Base-by-base conservation (phyloP, 2,888 invertebrate species). In the Isotomurus palustris region DNA sequence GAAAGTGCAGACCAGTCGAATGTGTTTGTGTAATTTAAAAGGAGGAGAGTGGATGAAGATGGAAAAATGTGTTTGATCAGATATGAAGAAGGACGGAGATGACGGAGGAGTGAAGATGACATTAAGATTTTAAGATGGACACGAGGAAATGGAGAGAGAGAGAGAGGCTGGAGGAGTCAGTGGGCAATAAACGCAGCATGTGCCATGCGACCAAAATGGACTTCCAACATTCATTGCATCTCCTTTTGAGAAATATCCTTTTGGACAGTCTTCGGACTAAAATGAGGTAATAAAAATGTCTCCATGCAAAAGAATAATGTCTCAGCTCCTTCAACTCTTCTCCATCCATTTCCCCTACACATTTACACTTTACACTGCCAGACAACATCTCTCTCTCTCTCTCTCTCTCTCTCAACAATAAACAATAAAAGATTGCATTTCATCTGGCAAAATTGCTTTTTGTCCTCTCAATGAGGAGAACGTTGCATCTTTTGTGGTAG, bases 271-370 rank as follows among this genome's bases (percentile, higher is more conserved):
- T 32, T 28, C 44, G 53, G 52, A 41, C 28, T 27, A 27, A 41
- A 43, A 53, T 53, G 53, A 53, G 53, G 43, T 44, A 28, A 53
- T 53, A 53, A 53, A 53, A 53, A 43, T 53, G 53, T 53, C 53
- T 44, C 53, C 53, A 44, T 22, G 21, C 29, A 29, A 14, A 35
- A 53, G 53, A 53, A 40, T 44, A 44, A 53, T 53, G 44, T 53
- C 53, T 53, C 44, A n/a, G n/a, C 28, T 44, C 44, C 35, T 43
- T 53, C 44, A 25, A 36, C 24, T 36, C 17, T 14, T n/a, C 27
- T 27, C n/a, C 28, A n/a, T 47, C 40, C 21, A 21, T n/a, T 19
- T 29, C 27, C n/a, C 1, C 28, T 12, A 19, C 32, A 25, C 17
- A 6, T 43, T 6, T 32, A n/a, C n/a, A n/a, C n/a, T n/a, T n/a